Conservation (phyloP, 1,140 invertebrate species). For the Drosophila repletoides region DNA sequence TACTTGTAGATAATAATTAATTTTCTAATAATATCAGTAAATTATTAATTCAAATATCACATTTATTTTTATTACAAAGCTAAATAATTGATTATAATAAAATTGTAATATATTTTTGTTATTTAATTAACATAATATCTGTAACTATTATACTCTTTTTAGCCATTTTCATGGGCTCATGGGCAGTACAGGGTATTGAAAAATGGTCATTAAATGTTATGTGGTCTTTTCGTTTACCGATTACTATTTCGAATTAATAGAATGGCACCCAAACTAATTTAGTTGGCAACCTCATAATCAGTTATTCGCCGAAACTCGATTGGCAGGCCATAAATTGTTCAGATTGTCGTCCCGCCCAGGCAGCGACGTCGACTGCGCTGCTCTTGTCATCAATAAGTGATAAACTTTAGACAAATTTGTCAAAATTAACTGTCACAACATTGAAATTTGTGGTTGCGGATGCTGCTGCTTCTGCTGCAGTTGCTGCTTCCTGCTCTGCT, state of each 20-base stretch:
- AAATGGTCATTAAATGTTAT: conserved; percentile 18
- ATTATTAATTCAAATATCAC: no score
- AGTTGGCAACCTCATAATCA: conserved; percentile 63
- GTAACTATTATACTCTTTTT: no score
- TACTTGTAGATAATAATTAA: no score
- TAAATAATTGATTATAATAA: no score
- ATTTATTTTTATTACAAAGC: no score
- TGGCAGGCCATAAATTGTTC: conserved; percentile 49
- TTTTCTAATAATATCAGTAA: no score
- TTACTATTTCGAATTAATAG: conserved; percentile 56
- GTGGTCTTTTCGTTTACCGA: conserved; percentile 34
- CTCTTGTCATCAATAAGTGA: conserved; percentile 68
- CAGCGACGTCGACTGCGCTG: not conserved
- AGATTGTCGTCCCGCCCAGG: conserved; percentile 11
- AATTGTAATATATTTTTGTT: no score
- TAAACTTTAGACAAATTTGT: conserved; percentile 70
- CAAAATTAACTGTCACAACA: conserved; percentile 71
- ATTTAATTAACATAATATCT: no score
- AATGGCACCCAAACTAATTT: conserved; percentile 55
- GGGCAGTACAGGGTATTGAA: not conserved
- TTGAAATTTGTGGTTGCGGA: conserved; percentile 58
- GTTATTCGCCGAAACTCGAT: conserved; percentile 69
- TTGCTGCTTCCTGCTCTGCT: not conserved
- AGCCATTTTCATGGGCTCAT: no score
- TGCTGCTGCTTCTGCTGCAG: conserved; percentile 7